Conservation (phyloP, 2,797 vertebrate species). For the Muraenolepis orangiensis region DNA sequence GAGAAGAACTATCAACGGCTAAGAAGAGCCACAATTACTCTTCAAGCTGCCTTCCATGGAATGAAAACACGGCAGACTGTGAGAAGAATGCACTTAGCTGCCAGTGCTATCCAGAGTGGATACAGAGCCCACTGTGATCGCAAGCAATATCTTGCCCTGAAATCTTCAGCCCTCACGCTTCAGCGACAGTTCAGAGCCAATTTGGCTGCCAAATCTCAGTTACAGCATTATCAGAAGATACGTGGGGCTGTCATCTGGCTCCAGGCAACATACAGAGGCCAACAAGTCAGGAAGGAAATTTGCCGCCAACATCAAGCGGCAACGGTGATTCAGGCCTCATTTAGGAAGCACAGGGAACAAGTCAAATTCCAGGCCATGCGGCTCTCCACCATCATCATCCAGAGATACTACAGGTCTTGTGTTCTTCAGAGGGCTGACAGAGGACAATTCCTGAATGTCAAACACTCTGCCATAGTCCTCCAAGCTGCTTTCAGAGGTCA, state of each 20-base stretch:
- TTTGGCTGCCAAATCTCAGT: conserved; percentile 28
- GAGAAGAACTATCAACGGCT: too few relatives aligned
- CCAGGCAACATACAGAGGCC: conserved; percentile 63
- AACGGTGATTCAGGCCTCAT: conserved; percentile 64
- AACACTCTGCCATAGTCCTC: conserved; percentile 44
- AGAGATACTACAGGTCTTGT: conserved; percentile 57
- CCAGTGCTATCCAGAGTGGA: conserved; percentile 62
- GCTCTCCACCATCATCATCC: conserved; percentile 65
- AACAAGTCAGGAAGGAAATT: conserved; percentile 44
- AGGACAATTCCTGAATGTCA: conserved; percentile 37
- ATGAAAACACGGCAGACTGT: too few relatives aligned
- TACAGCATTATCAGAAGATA: conserved; percentile 33
- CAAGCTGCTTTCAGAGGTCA: conserved; percentile 61
- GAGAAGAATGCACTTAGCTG: conserved; percentile 25
- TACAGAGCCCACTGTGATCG: conserved; percentile 51
- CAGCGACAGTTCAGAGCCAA: conserved; percentile 66
- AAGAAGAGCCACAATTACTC: too few relatives aligned
- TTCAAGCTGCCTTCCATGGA: too few relatives aligned
- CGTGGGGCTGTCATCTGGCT: conserved; percentile 36
- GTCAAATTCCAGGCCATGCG: conserved; percentile 66
- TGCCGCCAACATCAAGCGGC: conserved; percentile 48
- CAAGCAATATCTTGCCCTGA: conserved; percentile 39
- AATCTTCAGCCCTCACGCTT: conserved; percentile 47
- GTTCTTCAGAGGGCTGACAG: conserved; percentile 31
- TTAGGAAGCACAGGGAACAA: conserved; percentile 58